Conservation (phyloP, 2,113 vertebrate species). For the Corythaixoides concolor region DNA sequence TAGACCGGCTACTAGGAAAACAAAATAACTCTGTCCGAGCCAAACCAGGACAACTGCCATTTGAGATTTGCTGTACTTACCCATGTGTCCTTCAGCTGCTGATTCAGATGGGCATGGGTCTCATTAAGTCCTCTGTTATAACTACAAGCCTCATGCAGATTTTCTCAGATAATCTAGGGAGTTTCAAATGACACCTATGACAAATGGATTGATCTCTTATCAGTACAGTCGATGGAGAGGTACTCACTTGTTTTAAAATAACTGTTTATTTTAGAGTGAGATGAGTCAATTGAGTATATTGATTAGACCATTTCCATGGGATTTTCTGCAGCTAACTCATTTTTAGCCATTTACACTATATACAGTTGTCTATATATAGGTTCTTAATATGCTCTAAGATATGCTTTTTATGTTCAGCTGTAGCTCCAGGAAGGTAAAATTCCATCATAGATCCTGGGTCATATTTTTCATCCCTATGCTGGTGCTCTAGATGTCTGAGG, state of each 20-base stretch:
- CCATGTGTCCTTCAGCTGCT: neutral
- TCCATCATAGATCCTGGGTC: neutral
- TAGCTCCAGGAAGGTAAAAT: neutral
- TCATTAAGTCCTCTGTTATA: neutral
- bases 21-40: too few relatives aligned
- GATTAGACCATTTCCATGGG: neutral
- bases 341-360: neutral
- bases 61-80: neutral
- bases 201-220: neutral
- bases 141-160: neutral
- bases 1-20: too few relatives aligned
- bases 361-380: neutral
- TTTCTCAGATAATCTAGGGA: neutral
- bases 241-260: neutral
- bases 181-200: neutral
- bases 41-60: neutral
- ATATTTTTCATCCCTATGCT: rapidly evolving
- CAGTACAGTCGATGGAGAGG: neutral
- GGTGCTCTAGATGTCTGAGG: neutral
- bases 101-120: neutral
- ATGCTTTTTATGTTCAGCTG: neutral
- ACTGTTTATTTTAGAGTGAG: neutral
- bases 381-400: neutral
- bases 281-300: neutral
- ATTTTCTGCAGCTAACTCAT: neutral